Evolutionary conservation across 2,888 invertebrate species (phyloP), one percentile per base, ranked within the genome.

Genomic region (Ellobium chinense): DNA sequence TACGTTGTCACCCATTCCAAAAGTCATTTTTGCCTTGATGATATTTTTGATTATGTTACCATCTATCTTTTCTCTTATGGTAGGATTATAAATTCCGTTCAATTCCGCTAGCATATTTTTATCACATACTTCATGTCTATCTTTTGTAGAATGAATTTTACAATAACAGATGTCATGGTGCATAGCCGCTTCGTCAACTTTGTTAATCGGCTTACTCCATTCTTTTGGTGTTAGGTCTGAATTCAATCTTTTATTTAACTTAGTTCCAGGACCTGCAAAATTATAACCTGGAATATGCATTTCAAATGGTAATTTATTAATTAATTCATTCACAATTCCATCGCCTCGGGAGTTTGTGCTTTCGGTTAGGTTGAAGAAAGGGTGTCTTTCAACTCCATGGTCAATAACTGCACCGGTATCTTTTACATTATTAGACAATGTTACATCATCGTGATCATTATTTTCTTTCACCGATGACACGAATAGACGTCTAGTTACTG

Each of bases 281-380:
- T 72, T 29, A 1, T 27, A 56, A 29, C 72, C 58, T 5, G 68
- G 78, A 21, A 82, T 62, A 74, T 82, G 68, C 39, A 82, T 39
- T 75, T 78, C 78, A 63, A 78, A 21, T 24, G 74, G 75, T 18
- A 79, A 27, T 31, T 78, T 73, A 34, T 78, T 78, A 27, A 73
- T 82, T 3, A 62, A 31, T 18, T 54, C 39, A 46, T 82, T 79
- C 14, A 79, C 12, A 31, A 56, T 29, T 31, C 66, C 34, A 4
- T 9, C n/a, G n/a, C n/a, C n/a, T n/a, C n/a, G n/a, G n/a, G n/a
- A n/a, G n/a, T n/a, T n/a, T n/a, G n/a, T n/a, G n/a, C n/a, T n/a
- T n/a, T n/a, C n/a, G n/a, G n/a, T n/a, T n/a, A n/a, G n/a, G n/a
- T n/a, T n/a, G n/a, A n/a, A n/a, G n/a, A n/a, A n/a, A n/a, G n/a